Conservation (phyloP, 2,113 vertebrate species). For the Pseudorectes ferrugineus region DNA sequence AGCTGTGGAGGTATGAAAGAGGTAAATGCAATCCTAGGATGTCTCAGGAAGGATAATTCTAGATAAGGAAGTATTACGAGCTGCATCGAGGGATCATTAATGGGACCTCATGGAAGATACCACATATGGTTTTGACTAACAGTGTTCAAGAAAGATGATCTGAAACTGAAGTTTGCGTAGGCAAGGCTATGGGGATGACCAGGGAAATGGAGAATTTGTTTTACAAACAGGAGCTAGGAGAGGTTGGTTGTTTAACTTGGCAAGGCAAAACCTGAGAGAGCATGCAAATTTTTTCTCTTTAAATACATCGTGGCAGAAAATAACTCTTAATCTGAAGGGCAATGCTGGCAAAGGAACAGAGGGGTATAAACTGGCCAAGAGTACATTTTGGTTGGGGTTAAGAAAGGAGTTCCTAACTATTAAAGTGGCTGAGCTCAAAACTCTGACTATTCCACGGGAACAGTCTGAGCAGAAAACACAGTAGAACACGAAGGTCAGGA, state of each 20-base stretch:
- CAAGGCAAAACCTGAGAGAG: neutral
- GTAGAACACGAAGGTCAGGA: neutral
- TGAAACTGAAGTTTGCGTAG: neutral
- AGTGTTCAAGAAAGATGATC: neutral
- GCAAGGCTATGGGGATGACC: neutral
- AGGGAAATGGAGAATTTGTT: neutral
- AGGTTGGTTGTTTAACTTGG: neutral
- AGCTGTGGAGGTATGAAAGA: neutral
- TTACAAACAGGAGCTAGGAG: neutral
- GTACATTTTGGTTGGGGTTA: neutral
- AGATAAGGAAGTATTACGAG: neutral
- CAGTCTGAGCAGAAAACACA: neutral
- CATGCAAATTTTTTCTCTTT: neutral
- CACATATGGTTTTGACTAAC: neutral
- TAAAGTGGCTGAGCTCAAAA: neutral
- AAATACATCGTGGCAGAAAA: neutral
- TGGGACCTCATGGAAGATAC: neutral
- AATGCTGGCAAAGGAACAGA: neutral
- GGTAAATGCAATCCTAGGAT: neutral
- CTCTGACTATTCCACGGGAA: neutral
- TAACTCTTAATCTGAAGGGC: neutral
- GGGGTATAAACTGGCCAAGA: neutral
- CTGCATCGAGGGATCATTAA: neutral
- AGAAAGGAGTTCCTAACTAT: neutral
- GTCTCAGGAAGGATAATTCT: neutral